Evolutionary conservation across 1,140 invertebrate species (phyloP), one percentile per base, ranked within the genome.

Genomic region (Wiebesia pumilae): DNA sequence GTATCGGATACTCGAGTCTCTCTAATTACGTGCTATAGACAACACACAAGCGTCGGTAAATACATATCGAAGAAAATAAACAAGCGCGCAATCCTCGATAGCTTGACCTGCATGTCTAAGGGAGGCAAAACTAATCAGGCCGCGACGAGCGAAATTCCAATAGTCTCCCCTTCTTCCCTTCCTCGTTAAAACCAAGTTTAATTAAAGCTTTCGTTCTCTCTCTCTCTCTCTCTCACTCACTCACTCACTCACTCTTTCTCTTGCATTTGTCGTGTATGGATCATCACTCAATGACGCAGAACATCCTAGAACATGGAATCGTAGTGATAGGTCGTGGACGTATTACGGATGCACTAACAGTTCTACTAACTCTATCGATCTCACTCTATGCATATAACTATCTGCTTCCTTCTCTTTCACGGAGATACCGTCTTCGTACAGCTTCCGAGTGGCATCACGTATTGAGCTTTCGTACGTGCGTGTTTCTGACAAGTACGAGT

Each of bases 61-160:
- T 35, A 38, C 33, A 71, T 24, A 38, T 24, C 14, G 14, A 38
- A 14, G 3, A 67, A 54, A 38, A 43, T 27, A 67, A 67, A 47
- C 35, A 43, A 67, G 24, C 0, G 1, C 35, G 16, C 0, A 54
- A 58, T 54, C n/a, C 9, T 21, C 6, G 30, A 6, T n/a, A 77
- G 16, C 16, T 69, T 47, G 16, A 7, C n/a, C 12, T 24, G 35
- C 14, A 33, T 33, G 12, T 10, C 77, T 38, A 27, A 86, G 75
- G 67, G 69, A 86, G 35, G 80, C 38, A 77, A 86, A 86, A 82
- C 69, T 81, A 81, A 82, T 86, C 79, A 77, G 58, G n/a, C 62
- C 33, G 33, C 40, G 30, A 62, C 9, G 12, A 14, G 19, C 35
- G 27, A 85, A 85, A 81, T 73, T 16, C 58, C 58, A 43, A 24